Evolutionary conservation across 92 coral and sea anemone genomes (phyloP), one percentile per base, ranked within the genome.

Genomic region (Actinernus sp.): DNA sequence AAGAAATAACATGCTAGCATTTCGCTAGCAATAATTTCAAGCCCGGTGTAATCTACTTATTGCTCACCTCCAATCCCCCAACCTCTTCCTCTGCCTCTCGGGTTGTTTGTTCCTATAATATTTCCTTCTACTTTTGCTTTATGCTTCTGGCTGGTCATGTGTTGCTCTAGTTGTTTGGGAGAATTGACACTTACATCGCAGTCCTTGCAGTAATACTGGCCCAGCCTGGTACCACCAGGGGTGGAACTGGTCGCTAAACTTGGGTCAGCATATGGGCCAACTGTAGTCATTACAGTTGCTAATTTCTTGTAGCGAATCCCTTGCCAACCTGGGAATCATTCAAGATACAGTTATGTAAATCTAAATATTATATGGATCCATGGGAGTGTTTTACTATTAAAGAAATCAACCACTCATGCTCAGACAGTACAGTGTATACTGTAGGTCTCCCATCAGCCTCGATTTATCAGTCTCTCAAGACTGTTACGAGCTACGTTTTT

Each of bases 131-230:
- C 2, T 39, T 36, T 64, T 60, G 65, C 38, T 29, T 66, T 62
- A 62, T 85, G 94, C 53, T 87, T 93, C 40, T 74, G 71, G 74
- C 98, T 87, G 10, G 63, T 32, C 39, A 91, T 21, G 53, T 90
- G 97, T 23, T 93, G 98, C 20, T 74, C 74, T 29, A 83, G 49
- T 55, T 90, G 97, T 58, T 32, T 32, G 40, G 78, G 87, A 0
- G 98, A 90, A 63, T 90, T 90, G 49, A 90, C 83, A 24, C 79
- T 75, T 38, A 80, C 24, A 26, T 58, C 68, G 41, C 93, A 83
- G 52, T 62, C 83, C 24, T 79, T 72, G 27, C 98, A 93, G 66
- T 58, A 83, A 61, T 76, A 90, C 61, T 49, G 72, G 27, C 85
- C 77, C 55, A 86, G 63, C 4, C 81, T 66, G n/a, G 87, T 85